Base-by-base conservation (phyloP, 2,888 invertebrate species). In the Thumatha senex region DNA sequence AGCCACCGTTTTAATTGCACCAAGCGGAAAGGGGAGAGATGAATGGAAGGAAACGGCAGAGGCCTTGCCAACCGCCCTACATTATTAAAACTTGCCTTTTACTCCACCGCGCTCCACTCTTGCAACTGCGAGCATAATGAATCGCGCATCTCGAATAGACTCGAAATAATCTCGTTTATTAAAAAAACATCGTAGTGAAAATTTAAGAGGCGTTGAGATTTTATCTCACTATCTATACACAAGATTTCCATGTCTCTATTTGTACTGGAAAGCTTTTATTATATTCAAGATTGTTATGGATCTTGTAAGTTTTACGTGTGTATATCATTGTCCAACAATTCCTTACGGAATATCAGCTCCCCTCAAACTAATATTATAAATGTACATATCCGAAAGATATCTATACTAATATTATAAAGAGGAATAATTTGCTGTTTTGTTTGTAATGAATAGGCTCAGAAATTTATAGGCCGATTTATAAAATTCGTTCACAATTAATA, bases 41-140 rank as follows among this genome's bases (percentile, higher is more conserved):
- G 89, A 89, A 89, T 89, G 84, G 84, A 84, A 87, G 87, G 87
- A 87, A 88, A 83, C 84, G 82, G 84, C 76, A 80, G 79, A 75
- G 82, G 82, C 74, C 86, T 84, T 85, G 85, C 87, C 86, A 87
- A 86, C 86, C 86, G 82, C 82, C 83, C 86, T 84, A 86, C 88
- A 88, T 89, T 89, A 89, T 88, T 87, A 89, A 88, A 89, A 89
- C 86, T 89, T 88, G 86, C 86, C 84, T 87, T 84, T 87, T 82
- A 83, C 82, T 80, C 74, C 63, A 78, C 76, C 76, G 72, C 75
- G 72, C 78, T 71, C 77, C 75, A 74, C 83, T 82, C 81, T 78
- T 72, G 73, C 80, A 76, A 80, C 81, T 76, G 76, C 74, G 76
- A 72, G 75, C 82, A 82, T 86, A 86, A 86, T 84, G 82, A 86